phyloP scores from a whole-genome alignment of 2,797 vertebrate species.

The Rhinophrynus dorsalis region DNA sequence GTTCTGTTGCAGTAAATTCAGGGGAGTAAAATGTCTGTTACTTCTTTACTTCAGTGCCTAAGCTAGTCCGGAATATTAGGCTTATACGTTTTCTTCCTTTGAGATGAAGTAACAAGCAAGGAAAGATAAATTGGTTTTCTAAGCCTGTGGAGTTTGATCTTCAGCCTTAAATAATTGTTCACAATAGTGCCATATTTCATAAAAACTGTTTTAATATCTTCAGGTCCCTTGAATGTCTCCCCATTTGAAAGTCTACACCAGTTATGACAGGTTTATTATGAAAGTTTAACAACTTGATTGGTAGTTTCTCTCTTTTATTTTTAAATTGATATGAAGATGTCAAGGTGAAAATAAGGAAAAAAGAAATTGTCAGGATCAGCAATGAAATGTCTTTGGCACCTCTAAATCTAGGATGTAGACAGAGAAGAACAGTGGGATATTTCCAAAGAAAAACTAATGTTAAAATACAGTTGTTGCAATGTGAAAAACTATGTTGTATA shows the following conservation, averaged over 20 bases:
- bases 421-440: not conserved
- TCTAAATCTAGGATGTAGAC: not conserved
- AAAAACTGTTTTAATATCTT: slow-evolving; percentile 9
- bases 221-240: not conserved
- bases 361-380: slow-evolving; percentile 13
- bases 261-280: slow-evolving; percentile 29
- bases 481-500: not conserved
- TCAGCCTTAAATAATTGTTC: slow-evolving; percentile 24
- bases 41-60: not conserved
- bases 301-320: slow-evolving; percentile 8
- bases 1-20: not conserved
- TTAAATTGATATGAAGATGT: slow-evolving; percentile 27
- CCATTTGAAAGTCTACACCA: slow-evolving; percentile 5
- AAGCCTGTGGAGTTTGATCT: not conserved
- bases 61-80: not conserved
- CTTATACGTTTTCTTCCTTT: not conserved
- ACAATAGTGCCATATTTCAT: slow-evolving; percentile 20
- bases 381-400: slow-evolving; percentile 3
- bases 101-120: not conserved
- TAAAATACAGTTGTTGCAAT: not conserved
- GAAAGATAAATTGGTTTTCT: slow-evolving; percentile 10
- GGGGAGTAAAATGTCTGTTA: slow-evolving; percentile 10
- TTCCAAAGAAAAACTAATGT: not conserved
- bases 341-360: slow-evolving; percentile 12
- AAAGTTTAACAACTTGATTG: slow-evolving; percentile 33